phyloP scores from a whole-genome alignment of 2,113 vertebrate species.

The Gambusia affinis region DNA sequence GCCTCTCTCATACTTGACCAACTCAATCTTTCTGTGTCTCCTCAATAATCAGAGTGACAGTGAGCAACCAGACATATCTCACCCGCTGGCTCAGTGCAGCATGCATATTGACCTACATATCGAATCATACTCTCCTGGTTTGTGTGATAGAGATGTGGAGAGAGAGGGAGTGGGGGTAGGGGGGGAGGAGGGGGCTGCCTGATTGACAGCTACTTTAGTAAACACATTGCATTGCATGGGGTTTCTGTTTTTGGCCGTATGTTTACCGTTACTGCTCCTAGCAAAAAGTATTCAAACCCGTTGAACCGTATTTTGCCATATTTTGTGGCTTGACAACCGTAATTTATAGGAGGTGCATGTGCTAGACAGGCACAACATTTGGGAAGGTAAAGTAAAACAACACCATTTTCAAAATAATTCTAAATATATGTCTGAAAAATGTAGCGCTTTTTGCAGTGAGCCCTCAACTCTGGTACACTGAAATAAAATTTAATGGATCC shows the following conservation, averaged over 20 bases:
- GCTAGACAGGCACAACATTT: too few relatives aligned
- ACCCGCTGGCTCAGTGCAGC: constrained; percentile 61
- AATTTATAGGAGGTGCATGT: neutral
- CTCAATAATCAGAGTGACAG: constrained; percentile 76
- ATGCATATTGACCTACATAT: constrained; percentile 76
- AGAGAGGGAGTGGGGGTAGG: neutral
- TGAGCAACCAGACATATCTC: constrained; percentile 67
- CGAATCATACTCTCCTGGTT: constrained; percentile 68
- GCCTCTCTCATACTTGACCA: constrained; percentile 70
- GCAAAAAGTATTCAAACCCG: neutral
- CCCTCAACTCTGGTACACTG: too few relatives aligned
- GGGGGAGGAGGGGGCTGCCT: neutral
- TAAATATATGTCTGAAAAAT: too few relatives aligned
- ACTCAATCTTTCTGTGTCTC: constrained; percentile 69
- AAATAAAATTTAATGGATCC: too few relatives aligned
- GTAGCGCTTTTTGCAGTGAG: too few relatives aligned
- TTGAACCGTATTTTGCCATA: too few relatives aligned
- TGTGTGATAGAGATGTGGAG: constrained; percentile 43
- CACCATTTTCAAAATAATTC: too few relatives aligned
- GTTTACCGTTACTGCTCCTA: constrained; percentile 9
- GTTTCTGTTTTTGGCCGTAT: constrained; percentile 23
- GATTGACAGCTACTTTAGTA: constrained; percentile 67
- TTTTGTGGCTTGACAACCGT: neutral
- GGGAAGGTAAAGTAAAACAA: too few relatives aligned
- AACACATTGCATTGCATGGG: constrained; percentile 51